These are phyloP conservation scores for Drosophila anomelani DNA, from an alignment of 2,888 invertebrate genomes.

Conservation along the genomic window DNA sequence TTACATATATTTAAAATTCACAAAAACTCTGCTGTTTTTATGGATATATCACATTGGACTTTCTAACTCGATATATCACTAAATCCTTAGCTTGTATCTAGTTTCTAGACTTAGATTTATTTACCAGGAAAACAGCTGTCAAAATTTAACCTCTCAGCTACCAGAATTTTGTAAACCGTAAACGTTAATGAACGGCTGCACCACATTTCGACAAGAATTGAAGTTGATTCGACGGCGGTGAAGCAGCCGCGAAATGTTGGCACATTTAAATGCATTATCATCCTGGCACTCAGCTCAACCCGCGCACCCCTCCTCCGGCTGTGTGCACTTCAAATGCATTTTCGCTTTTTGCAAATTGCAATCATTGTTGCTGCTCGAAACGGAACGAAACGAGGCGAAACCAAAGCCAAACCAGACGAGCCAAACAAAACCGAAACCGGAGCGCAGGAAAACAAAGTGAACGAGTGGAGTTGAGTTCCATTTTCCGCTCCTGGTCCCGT, in stretches of 20 bases:
- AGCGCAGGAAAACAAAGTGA: conserved; percentile 32
- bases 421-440: conserved; percentile 23
- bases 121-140: background rate
- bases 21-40: no score
- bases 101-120: background rate
- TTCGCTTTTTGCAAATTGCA: conserved; percentile 68
- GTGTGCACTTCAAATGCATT: conserved; percentile 59
- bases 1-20: no score
- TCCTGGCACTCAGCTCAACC: conserved; percentile 15
- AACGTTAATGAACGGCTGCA: conserved; percentile 17
- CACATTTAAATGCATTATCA: conserved; percentile 68
- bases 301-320: background rate
- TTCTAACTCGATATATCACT: no score
- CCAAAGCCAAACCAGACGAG: conserved; percentile 39
- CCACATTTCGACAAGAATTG: conserved; percentile 20
- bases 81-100: no score
- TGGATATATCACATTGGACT: no score
- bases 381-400: conserved; percentile 42
- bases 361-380: conserved; percentile 64
- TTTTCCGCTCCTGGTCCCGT: conserved; percentile 19
- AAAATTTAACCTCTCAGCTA: no score
- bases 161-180: background rate
- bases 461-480: conserved; percentile 30
- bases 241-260: conserved; percentile 56
- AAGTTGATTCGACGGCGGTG: conserved; percentile 41